Evolutionary conservation across 1,140 invertebrate genomes (phyloP).

Genomic region (Pararge aegeria): DNA sequence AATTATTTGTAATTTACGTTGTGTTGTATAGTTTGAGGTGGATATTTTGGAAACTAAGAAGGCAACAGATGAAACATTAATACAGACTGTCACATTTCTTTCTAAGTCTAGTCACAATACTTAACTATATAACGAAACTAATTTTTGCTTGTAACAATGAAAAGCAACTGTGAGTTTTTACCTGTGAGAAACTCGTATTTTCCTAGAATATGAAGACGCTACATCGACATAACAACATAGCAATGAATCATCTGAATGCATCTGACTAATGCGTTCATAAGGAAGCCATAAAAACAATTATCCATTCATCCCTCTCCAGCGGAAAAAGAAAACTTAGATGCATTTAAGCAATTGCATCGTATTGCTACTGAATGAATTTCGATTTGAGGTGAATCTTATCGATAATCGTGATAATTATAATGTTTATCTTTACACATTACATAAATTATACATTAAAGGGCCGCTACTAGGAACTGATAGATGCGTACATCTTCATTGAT

Average conservation of each 20-base stretch:
- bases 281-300: not conserved
- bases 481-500: slow-evolving; percentile 15
- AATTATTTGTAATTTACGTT: no score
- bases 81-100: no score
- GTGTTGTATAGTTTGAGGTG: no score
- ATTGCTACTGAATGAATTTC: slow-evolving; percentile 29
- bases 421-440: slow-evolving; percentile 22
- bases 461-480: slow-evolving; percentile 38
- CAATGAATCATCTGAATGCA: slow-evolving; percentile 18
- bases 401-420: slow-evolving; percentile 22
- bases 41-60: no score
- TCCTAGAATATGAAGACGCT: slow-evolving; percentile 2
- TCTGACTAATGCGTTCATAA: slow-evolving; percentile 11
- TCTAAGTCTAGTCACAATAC: no score
- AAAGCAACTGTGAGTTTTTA: not conserved
- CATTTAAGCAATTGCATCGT: slow-evolving; percentile 9
- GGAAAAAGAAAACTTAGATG: slow-evolving; percentile 2
- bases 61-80: no score
- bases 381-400: slow-evolving; percentile 32
- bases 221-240: slow-evolving; percentile 8
- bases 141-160: no score
- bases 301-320: not conserved
- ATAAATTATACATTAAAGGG: slow-evolving; percentile 38
- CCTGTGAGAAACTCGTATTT: not conserved
- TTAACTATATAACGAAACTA: no score